Conservation (phyloP, 2,888 invertebrate genomes). For the Notocelia uddmanniana region DNA sequence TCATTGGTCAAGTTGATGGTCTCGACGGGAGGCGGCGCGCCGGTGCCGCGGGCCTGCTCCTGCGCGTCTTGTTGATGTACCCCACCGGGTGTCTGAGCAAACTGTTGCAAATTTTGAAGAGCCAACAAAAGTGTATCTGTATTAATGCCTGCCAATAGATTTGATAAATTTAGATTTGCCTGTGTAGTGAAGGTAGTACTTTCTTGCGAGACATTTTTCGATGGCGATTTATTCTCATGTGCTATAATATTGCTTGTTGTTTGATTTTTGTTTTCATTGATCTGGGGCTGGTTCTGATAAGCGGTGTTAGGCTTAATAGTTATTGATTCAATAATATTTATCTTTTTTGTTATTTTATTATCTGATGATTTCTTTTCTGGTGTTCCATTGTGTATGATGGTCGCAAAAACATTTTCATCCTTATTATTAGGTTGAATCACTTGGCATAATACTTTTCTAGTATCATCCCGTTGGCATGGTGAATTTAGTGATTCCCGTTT, state of each 20-base stretch:
- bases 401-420: background rate
- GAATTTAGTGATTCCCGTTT: background rate
- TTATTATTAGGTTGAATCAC: conserved; percentile 20
- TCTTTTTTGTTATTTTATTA: conserved; percentile 60
- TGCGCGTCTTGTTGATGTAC: conserved; percentile 48
- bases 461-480: conserved; percentile 4
- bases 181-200: conserved; percentile 42
- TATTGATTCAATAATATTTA: conserved; percentile 73
- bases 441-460: conserved; percentile 12
- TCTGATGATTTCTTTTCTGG: conserved; percentile 52
- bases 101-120: conserved; percentile 77
- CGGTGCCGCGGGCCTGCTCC: conserved; percentile 48
- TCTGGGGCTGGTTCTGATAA: conserved; percentile 18
- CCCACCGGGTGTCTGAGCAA: conserved; percentile 60
- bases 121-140: conserved; percentile 75
- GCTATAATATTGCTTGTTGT: background rate
- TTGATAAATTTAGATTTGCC: conserved; percentile 66
- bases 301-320: conserved; percentile 60
- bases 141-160: conserved; percentile 74
- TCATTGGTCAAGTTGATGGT: conserved; percentile 79
- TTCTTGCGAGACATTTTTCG: conserved; percentile 40
- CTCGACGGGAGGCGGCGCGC: conserved; percentile 59
- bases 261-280: background rate
- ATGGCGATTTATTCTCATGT: conserved; percentile 21
- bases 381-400: conserved; percentile 55